Conservation (phyloP, 2,113 vertebrate species). For the Anarrhichthys ocellatus region DNA sequence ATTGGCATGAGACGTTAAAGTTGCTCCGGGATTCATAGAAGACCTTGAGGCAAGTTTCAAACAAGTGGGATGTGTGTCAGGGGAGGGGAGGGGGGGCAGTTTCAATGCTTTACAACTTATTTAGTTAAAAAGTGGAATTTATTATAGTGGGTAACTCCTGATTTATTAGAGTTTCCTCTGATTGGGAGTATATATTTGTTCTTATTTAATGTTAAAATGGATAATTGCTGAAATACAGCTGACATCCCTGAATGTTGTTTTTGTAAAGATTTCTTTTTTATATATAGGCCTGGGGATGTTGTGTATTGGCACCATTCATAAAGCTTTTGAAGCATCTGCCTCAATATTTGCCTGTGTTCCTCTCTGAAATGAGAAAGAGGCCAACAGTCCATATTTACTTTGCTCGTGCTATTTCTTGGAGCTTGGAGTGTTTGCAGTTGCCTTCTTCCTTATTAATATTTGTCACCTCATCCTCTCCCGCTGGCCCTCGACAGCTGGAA, state of each 20-base stretch:
- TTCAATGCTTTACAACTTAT: neutral
- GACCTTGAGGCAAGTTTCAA: slow-evolving; percentile 1
- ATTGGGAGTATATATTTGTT: neutral
- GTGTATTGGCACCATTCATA: neutral
- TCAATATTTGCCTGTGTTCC: neutral
- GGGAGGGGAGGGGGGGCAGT: neutral
- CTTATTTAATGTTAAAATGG: neutral
- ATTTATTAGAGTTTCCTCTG: neutral
- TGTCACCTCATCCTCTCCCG: slow-evolving; percentile 16
- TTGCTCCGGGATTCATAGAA: slow-evolving; percentile 1
- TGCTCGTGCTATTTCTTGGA: neutral
- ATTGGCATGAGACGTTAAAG: neutral
- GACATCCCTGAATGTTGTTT: neutral
- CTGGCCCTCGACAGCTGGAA: slow-evolving; percentile 42
- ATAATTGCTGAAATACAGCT: neutral
- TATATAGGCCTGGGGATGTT: neutral
- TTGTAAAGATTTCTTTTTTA: neutral
- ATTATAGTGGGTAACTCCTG: neutral
- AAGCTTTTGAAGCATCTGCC: slow-evolving; percentile 7
- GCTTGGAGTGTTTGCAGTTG: neutral
- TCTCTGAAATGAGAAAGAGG: neutral
- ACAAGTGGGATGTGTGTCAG: neutral
- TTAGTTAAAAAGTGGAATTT: neutral
- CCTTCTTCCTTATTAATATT: slow-evolving; percentile 32
- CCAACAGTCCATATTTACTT: neutral